Evolutionary conservation across 2,113 vertebrate genomes (phyloP).

Genomic region (Ceuthmochares aereus): DNA sequence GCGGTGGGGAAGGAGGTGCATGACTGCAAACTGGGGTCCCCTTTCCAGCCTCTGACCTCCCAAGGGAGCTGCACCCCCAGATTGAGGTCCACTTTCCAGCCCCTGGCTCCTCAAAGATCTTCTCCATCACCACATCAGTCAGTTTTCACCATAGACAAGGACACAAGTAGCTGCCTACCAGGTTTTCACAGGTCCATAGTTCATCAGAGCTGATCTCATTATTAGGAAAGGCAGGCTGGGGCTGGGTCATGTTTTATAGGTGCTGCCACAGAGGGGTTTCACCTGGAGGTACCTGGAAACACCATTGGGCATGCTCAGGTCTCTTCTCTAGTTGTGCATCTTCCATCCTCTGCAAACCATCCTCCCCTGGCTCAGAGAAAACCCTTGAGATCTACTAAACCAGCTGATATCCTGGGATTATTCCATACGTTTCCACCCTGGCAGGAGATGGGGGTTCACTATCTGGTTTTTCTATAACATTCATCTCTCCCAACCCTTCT

Average conservation of each 20-base stretch:
- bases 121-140: neutral
- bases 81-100: accelerated
- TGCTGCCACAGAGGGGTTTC: neutral
- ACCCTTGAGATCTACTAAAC: neutral
- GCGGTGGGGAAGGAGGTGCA: neutral
- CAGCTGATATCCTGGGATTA: neutral
- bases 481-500: neutral
- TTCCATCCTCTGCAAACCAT: neutral
- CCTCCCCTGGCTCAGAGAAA: neutral
- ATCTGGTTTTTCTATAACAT: neutral
- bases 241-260: neutral
- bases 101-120: neutral
- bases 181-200: neutral
- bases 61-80: neutral
- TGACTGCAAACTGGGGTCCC: accelerated
- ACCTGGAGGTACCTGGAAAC: neutral
- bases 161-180: neutral
- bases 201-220: neutral
- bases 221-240: neutral
- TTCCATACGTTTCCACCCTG: neutral
- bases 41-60: neutral
- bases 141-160: neutral
- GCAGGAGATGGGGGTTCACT: neutral
- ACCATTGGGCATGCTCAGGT: neutral
- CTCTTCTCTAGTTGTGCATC: neutral